These are phyloP conservation scores for Imbricaverruca yamaguchii DNA, from an alignment of 2,888 invertebrate species.

Conservation along the genomic window DNA sequence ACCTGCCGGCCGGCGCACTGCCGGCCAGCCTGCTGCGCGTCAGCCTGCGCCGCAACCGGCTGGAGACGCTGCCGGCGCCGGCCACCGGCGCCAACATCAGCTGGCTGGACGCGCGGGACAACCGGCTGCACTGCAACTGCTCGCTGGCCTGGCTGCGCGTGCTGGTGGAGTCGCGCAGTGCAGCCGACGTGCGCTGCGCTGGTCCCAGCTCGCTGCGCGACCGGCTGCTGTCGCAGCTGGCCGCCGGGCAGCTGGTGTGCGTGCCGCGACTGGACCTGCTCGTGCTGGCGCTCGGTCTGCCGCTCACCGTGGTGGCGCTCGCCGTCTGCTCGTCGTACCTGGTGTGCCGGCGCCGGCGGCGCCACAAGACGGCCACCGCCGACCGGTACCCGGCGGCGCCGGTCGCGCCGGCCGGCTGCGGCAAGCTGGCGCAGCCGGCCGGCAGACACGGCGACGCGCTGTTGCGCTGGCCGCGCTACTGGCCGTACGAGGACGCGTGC, in stretches of 20 bases:
- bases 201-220: not conserved
- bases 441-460: not conserved
- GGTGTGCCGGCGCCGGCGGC: not conserved
- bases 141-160: not conserved
- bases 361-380: not conserved
- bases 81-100: not conserved
- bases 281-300: not conserved
- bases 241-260: not conserved
- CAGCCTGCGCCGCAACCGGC: not conserved
- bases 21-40: not conserved
- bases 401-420: not conserved
- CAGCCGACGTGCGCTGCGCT: not conserved
- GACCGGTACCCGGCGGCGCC: not conserved
- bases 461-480: slow-evolving; percentile 2
- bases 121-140: slow-evolving; percentile 4
- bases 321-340: not conserved
- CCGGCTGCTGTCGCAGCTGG: not conserved
- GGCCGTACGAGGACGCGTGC: not conserved
- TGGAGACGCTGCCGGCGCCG: not conserved
- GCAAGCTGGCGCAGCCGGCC: not conserved
- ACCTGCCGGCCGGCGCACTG: not conserved
- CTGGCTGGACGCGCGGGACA: not conserved
- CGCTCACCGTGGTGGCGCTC: not conserved
- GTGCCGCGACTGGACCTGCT: not conserved
- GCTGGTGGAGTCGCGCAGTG: not conserved